phyloP scores from a whole-genome alignment of 2,888 invertebrate species.

The Drosophila siamana region DNA sequence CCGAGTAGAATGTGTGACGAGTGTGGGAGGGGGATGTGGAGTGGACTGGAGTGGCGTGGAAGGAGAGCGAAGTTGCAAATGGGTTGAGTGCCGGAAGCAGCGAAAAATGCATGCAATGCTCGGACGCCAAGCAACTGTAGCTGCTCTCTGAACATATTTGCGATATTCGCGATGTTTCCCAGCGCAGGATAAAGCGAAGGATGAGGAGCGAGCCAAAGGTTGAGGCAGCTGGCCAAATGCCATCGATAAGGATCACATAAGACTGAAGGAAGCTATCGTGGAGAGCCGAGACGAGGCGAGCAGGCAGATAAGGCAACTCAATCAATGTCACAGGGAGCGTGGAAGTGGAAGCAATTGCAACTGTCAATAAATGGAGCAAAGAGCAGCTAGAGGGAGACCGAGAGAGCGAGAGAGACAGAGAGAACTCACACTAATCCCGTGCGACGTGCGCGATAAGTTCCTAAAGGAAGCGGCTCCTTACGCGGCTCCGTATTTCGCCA shows the following conservation, averaged over 20 bases:
- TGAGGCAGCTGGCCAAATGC: slow-evolving; percentile 41
- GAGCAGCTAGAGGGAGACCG: not conserved
- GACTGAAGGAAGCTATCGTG: slow-evolving; percentile 1
- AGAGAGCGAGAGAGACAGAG: not conserved
- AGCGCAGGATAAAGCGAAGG: not conserved
- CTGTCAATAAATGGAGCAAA: slow-evolving; percentile 76
- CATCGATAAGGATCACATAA: slow-evolving; percentile 46
- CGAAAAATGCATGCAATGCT: not conserved
- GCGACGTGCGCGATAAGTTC: slow-evolving; percentile 64
- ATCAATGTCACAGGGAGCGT: slow-evolving; percentile 66
- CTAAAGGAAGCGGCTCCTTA: slow-evolving; percentile 12
- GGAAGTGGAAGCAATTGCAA: slow-evolving; percentile 56
- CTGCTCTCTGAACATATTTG: slow-evolving; percentile 9
- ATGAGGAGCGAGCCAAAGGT: not conserved
- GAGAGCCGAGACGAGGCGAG: slow-evolving; percentile 2
- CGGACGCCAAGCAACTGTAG: slow-evolving; percentile 1
- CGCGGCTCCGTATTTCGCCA: slow-evolving; percentile 42
- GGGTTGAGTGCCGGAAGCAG: slow-evolving; percentile 71
- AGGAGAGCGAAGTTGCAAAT: slow-evolving; percentile 28
- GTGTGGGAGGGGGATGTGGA: not conserved
- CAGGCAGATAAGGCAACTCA: slow-evolving; percentile 54
- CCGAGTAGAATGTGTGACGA: not conserved
- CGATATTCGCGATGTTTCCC: slow-evolving; percentile 1
- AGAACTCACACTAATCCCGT: slow-evolving; percentile 54
- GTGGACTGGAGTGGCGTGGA: too few relatives aligned